Conservation (phyloP, 2,797 vertebrate species). For the Menidia menidia region DNA sequence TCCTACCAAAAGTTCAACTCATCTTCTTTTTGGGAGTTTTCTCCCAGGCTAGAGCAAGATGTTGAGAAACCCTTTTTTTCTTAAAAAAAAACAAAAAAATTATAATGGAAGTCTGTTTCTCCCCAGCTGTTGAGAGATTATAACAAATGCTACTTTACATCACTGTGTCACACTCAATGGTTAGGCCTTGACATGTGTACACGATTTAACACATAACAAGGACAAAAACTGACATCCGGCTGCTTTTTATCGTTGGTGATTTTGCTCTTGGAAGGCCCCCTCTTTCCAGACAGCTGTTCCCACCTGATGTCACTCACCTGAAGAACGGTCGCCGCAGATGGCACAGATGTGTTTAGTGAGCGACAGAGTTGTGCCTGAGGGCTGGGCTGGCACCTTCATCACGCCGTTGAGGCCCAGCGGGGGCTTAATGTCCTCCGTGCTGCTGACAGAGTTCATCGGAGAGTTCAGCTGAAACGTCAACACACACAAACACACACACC, state of each 20-base stretch:
- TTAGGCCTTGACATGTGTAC: conserved; percentile 10
- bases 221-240: not conserved
- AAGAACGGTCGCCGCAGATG: conserved; percentile 98
- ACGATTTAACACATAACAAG: not conserved
- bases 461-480: conserved; percentile 92
- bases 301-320: conserved; percentile 83
- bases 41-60: conserved; percentile 23
- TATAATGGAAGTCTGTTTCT: conserved; percentile 24
- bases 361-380: conserved; percentile 88
- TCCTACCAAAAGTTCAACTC: conserved; percentile 43
- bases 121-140: conserved; percentile 29
- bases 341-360: conserved; percentile 99
- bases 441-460: conserved; percentile 97
- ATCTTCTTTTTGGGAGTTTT: conserved; percentile 56
- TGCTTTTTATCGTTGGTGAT: not conserved
- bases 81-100: conserved; percentile 35
- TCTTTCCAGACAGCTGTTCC: not conserved
- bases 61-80: conserved; percentile 27
- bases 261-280: not conserved
- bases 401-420: conserved; percentile 96
- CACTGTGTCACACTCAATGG: conserved; percentile 11
- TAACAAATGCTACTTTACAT: conserved; percentile 23
- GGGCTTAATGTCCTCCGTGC: conserved; percentile 98
- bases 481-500: conserved; percentile 73
- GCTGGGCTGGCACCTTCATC: conserved; percentile 95